These are phyloP conservation scores for Anastatus disparis DNA, from an alignment of 1,140 invertebrate genomes.

Conservation along the genomic window DNA sequence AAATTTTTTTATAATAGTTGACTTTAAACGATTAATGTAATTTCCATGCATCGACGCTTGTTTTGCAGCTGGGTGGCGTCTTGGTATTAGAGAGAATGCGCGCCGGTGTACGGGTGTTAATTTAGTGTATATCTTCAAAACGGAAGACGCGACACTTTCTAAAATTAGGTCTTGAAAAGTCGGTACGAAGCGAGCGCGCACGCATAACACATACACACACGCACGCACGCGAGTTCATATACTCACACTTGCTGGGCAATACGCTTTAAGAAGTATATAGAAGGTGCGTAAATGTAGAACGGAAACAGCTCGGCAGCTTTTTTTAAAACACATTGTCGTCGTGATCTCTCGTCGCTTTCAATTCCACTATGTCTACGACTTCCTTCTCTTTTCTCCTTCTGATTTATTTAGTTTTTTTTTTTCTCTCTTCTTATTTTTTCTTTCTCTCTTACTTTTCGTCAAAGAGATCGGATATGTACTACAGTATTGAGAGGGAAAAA, in stretches of 20 bases:
- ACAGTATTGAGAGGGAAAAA: neutral
- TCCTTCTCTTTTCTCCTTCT: no score
- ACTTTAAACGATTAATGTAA: slow-evolving; percentile 9
- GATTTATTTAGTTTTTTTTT: no score
- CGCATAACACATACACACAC: neutral
- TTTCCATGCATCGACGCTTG: slow-evolving; percentile 3
- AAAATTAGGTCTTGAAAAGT: slow-evolving; percentile 15
- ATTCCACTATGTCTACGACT: neutral
- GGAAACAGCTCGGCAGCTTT: neutral
- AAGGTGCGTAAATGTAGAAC: neutral
- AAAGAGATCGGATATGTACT: neutral
- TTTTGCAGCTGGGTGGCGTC: neutral
- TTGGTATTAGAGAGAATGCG: no score
- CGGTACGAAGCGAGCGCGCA: neutral
- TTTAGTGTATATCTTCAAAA: neutral
- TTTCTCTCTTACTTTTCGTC: neutral
- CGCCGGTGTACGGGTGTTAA: neutral
- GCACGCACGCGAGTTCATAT: no score
- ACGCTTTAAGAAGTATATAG: no score
- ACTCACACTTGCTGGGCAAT: no score
- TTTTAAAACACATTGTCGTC: slow-evolving; percentile 20
- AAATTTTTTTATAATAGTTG: slow-evolving; percentile 1
- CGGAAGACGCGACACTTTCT: slow-evolving; percentile 23
- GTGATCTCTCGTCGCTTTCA: neutral
- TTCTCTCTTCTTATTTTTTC: no score